phyloP scores from a whole-genome alignment of 2,113 vertebrate species.

The Aplodontia rufa region DNA sequence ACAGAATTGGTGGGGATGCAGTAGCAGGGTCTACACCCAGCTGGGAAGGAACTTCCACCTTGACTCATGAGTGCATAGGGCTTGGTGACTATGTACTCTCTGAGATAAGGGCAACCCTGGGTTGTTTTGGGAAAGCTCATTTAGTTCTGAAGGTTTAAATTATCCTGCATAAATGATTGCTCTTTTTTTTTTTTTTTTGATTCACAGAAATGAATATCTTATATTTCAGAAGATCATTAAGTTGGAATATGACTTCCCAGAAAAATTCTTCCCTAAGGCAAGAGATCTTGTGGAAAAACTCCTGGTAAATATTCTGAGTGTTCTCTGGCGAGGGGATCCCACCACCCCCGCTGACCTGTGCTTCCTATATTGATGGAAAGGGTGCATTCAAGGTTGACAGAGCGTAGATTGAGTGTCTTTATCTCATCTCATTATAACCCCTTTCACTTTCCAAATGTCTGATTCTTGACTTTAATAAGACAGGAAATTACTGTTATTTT shows the following conservation, averaged over 20 bases:
- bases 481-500: background rate
- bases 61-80: fast-evolving
- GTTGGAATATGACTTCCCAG: constrained; percentile 98
- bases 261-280: constrained; percentile 99
- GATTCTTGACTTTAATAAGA: background rate
- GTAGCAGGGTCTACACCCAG: background rate
- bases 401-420: background rate
- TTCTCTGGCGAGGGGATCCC: background rate
- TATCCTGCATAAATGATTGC: background rate
- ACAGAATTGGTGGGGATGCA: background rate
- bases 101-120: background rate
- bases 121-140: background rate
- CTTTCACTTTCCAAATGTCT: background rate
- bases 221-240: constrained; percentile 99
- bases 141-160: background rate
- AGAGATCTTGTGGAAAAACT: constrained; percentile 98
- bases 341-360: background rate
- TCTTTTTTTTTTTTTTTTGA: constrained; percentile 52
- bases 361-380: background rate
- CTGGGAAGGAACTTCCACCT: background rate
- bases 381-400: background rate
- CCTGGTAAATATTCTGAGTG: constrained; percentile 87
- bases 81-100: background rate
- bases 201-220: constrained; percentile 97
- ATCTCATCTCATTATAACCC: background rate